Evolutionary conservation across 2,797 vertebrate species (phyloP), one percentile per base, ranked within the genome.

Genomic region (Muscicapa comitata): DNA sequence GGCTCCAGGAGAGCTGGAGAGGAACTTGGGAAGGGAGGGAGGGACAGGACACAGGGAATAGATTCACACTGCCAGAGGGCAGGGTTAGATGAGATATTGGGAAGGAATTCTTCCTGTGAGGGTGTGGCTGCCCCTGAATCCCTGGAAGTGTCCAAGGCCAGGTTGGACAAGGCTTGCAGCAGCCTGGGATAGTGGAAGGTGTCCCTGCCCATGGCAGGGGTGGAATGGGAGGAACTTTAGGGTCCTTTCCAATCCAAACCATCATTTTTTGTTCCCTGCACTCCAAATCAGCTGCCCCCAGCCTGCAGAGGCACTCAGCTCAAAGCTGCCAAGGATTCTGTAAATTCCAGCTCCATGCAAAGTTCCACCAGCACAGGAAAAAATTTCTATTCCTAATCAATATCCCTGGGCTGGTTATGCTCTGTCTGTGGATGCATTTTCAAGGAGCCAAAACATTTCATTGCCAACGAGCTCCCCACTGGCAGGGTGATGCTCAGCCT

Each of bases 391-490:
- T 55, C 55, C 53, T 18, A 7, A 68, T 58, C 54, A 20, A 5
- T 31, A 59, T 7, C 29, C 54, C 35, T 7, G 40, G 45, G 38
- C 17, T 31, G 72, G 42, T 19, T 20, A 18, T 66, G 33, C 43
- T 61, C 65, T 37, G 75, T 0, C 7, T 5, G 12, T 0, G 17
- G 77, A 13, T 33, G 55, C 29, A 35, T 66, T 26, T 58, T 40
- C 1, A 5, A 90, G 80, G 28, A 33, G 28, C 31, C 38, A 31
- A 47, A 77, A 54, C 5, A 2, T 54, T 86, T 40, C 65, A 4
- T 0, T 20, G 82, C 5, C 43, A 42, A 62, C 0, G 4, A 33
- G 67, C 47, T 75, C 16, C n/a, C 20, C 23, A 0, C 11, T 33
- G 83, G 8, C 68, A 43, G 3, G 4, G 66, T 31, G 91, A 66